phyloP scores from a whole-genome alignment of 1,140 invertebrate species.

The Drosophila burlai region DNA sequence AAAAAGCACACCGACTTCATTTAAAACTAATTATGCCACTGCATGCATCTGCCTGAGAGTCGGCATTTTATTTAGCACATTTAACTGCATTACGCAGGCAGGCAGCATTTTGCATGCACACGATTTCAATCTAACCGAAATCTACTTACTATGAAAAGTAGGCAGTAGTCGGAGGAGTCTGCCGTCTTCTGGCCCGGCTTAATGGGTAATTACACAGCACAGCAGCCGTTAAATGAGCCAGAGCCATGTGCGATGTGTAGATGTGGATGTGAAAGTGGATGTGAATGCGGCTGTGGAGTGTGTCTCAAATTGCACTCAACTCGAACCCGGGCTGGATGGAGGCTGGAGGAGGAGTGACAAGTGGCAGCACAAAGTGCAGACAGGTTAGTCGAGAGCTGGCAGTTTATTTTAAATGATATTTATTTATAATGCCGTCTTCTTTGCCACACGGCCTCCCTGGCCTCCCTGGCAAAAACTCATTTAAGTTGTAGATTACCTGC shows the following conservation, averaged over 20 bases:
- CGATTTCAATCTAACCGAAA: conserved; percentile 60
- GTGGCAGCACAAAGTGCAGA: conserved; percentile 71
- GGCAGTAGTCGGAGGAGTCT: conserved; percentile 41
- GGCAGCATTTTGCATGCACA: conserved; percentile 66
- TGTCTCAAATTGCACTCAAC: conserved; percentile 68
- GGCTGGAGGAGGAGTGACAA: conserved; percentile 32
- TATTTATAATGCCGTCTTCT: conserved; percentile 73
- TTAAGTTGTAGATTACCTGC: conserved; percentile 79
- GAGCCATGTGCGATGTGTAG: conserved; percentile 24
- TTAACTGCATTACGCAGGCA: conserved; percentile 69
- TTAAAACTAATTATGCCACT: conserved; percentile 71
- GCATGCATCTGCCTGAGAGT: conserved; percentile 49
- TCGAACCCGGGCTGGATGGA: conserved; percentile 42
- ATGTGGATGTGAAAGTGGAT: not conserved
- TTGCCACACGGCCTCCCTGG: not conserved
- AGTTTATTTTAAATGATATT: conserved; percentile 82
- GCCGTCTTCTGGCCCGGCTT: conserved; percentile 57
- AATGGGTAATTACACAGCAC: conserved; percentile 79
- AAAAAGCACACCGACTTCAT: conserved; percentile 43
- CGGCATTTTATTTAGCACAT: conserved; percentile 80
- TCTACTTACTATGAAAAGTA: conserved; percentile 71
- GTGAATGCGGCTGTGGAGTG: conserved; percentile 18
- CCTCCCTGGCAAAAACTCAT: conserved; percentile 54
- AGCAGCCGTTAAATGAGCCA: conserved; percentile 67
- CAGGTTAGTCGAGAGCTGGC: conserved; percentile 77